phyloP scores from a whole-genome alignment of 2,888 invertebrate genomes.

The Onthophagus sagittarius region DNA sequence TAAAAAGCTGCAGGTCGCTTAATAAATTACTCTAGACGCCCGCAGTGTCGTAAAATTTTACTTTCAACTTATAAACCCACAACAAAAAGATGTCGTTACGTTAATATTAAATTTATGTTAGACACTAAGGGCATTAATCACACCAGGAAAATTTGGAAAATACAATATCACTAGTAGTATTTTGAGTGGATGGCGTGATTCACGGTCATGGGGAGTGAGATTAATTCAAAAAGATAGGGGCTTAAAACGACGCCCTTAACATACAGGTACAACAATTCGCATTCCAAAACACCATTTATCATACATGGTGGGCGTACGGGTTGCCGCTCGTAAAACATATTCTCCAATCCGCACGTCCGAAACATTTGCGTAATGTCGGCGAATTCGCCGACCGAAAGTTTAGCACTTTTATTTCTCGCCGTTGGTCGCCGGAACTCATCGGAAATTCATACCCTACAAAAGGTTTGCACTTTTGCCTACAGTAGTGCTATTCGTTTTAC shows the following conservation, averaged over 20 bases:
- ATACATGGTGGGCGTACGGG: background rate
- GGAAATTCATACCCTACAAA: background rate
- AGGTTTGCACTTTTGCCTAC: background rate
- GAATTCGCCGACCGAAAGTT: background rate
- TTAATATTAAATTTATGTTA: background rate
- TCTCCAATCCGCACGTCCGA: background rate
- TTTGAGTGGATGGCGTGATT: background rate
- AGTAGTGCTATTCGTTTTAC: background rate
- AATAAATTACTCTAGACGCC: background rate
- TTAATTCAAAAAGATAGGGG: background rate
- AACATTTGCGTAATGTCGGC: background rate
- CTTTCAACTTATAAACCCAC: background rate
- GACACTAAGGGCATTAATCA: background rate
- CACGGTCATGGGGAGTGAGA: background rate
- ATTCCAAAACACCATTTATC: background rate
- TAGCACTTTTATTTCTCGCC: background rate
- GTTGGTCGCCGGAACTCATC: background rate
- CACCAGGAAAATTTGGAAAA: background rate
- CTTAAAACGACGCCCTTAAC: background rate
- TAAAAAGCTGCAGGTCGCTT: background rate
- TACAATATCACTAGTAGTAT: background rate
- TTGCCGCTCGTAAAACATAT: background rate
- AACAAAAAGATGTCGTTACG: background rate
- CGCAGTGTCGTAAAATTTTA: background rate
- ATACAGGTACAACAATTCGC: background rate